These are phyloP conservation scores for Caenorhabditis tropicalis DNA, from an alignment of 1,140 invertebrate genomes.

Conservation along the genomic window DNA sequence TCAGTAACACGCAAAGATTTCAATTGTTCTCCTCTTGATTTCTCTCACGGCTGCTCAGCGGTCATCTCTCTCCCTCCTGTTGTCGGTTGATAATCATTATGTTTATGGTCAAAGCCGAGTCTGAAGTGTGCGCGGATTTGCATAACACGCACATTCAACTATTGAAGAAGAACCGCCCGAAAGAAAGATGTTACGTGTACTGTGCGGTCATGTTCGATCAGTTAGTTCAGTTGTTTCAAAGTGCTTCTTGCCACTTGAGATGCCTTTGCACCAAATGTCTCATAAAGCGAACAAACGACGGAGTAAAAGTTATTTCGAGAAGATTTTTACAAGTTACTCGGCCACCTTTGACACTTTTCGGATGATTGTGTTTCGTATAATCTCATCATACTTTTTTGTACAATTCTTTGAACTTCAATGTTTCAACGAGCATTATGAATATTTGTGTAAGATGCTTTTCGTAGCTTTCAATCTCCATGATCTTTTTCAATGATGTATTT, in stretches of 20 bases:
- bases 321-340: conserved; percentile 2
- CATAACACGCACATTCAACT: background rate
- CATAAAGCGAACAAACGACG: conserved; percentile 6
- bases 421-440: no score
- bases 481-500: no score
- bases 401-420: background rate
- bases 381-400: no score
- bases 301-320: conserved; percentile 24
- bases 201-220: conserved; percentile 27
- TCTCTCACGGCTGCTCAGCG: no score
- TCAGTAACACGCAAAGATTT: background rate
- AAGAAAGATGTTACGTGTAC: background rate
- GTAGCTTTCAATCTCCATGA: no score
- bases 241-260: conserved; percentile 22
- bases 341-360: background rate
- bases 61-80: background rate
- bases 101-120: conserved; percentile 40
- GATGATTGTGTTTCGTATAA: no score
- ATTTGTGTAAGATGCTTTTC: no score
- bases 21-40: background rate
- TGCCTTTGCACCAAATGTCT: background rate
- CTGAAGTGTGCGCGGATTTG: conserved; percentile 27
- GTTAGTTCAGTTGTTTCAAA: conserved; percentile 32
- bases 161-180: background rate
- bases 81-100: conserved; percentile 20